phyloP scores from a whole-genome alignment of 2,113 vertebrate species.

The Seriola aureovittata region DNA sequence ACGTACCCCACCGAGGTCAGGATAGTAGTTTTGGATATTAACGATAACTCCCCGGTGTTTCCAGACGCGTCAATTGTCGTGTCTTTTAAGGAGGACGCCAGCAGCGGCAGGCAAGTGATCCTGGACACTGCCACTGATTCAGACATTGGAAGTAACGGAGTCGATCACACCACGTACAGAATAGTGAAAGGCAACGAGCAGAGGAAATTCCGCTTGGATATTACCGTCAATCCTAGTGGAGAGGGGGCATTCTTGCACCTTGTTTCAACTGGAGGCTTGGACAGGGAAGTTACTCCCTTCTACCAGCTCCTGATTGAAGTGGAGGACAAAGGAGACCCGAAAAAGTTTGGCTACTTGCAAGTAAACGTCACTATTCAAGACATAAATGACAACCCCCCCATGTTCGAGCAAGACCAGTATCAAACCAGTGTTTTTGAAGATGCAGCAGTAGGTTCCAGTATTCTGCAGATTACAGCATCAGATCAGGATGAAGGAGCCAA shows the following conservation, averaged over 20 bases:
- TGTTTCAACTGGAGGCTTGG: conserved; percentile 93
- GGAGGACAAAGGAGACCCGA: conserved; percentile 95
- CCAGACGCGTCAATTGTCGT: conserved; percentile 95
- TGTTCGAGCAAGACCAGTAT: conserved; percentile 92
- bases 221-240: conserved; percentile 97
- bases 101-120: conserved; percentile 96
- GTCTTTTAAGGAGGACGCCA: conserved; percentile 96
- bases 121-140: conserved; percentile 96
- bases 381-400: conserved; percentile 95
- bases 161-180: conserved; percentile 95
- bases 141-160: conserved; percentile 94
- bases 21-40: conserved; percentile 94
- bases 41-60: conserved; percentile 96
- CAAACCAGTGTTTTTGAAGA: conserved; percentile 93
- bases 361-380: conserved; percentile 98
- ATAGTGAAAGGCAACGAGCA: conserved; percentile 94
- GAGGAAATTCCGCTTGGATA: conserved; percentile 93
- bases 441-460: conserved; percentile 90
- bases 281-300: conserved; percentile 90
- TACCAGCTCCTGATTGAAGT: conserved; percentile 96
- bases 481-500: conserved; percentile 96
- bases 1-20: conserved; percentile 98
- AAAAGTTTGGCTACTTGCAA: conserved; percentile 92
- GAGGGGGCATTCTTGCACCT: conserved; percentile 98
- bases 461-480: conserved; percentile 91